A percentile compares a stretch with the other conserved stretches of the same genome.
phyloP scores from a whole-genome alignment of 23 tunicate species.

The Ciona savignyi region DNA sequence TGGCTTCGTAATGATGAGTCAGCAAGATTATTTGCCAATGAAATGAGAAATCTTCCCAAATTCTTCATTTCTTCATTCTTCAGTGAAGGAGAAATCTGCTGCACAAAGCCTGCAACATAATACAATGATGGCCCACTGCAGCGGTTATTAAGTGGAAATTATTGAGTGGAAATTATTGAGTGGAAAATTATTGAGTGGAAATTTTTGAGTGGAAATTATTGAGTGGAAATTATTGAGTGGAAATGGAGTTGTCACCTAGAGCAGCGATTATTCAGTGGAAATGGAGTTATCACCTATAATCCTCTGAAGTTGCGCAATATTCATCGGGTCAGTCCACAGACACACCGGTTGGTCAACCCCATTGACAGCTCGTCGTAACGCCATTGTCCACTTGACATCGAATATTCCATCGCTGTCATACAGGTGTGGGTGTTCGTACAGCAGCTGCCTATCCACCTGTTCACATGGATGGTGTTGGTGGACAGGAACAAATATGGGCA shows the following conservation, averaged over 20 bases:
- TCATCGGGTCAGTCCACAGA: conserved; percentile 68
- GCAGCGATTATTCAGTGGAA: too few relatives aligned
- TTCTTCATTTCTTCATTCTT: conserved; percentile 24
- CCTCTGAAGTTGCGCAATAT: conserved; percentile 64
- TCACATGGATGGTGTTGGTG: too few relatives aligned
- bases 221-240: too few relatives aligned
- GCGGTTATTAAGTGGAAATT: too few relatives aligned
- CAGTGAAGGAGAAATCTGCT: conserved; percentile 21
- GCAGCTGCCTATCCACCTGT: conserved; percentile 31
- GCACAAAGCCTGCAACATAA: conserved; percentile 54
- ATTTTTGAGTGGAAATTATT: too few relatives aligned
- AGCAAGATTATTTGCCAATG: conserved; percentile 68
- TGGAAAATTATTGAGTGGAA: too few relatives aligned
- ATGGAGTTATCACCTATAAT: conserved; percentile 65
- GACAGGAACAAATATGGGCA: too few relatives aligned
- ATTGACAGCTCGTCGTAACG: conserved; percentile 55
- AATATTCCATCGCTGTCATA: conserved; percentile 46
- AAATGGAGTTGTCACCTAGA: too few relatives aligned
- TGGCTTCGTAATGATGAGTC: conserved; percentile 35
- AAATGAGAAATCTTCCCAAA: conserved; percentile 52
- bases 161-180: too few relatives aligned
- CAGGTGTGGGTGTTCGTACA: not conserved
- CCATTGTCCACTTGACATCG: conserved; percentile 72
- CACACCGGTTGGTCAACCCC: conserved; percentile 72
- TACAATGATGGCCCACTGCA: too few relatives aligned